phyloP scores from a whole-genome alignment of 1,140 invertebrate genomes.

The Xylocopa sonorina region DNA sequence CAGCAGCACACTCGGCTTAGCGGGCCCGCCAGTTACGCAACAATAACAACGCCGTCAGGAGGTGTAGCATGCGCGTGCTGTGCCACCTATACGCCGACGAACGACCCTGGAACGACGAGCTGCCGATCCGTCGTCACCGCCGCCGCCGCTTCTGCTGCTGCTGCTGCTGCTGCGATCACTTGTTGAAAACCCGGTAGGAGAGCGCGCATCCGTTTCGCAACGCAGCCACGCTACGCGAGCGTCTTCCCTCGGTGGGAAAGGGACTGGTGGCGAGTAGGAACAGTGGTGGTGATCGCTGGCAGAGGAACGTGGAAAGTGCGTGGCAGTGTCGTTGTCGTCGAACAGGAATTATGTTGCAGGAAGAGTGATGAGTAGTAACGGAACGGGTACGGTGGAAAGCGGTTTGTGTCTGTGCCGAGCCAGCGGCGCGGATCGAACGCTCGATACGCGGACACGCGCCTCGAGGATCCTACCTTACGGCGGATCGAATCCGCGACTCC shows the following conservation, averaged over 20 bases:
- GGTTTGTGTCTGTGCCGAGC: constrained; percentile 7
- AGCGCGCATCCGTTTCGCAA: constrained; percentile 32
- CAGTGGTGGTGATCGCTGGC: constrained; percentile 9
- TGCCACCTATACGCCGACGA: constrained; percentile 54
- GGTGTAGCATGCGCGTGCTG: constrained; percentile 64
- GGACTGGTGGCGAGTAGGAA: not conserved
- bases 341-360: constrained; percentile 26
- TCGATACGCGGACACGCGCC: constrained; percentile 29
- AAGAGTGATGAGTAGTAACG: constrained; percentile 31
- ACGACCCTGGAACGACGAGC: constrained; percentile 57
- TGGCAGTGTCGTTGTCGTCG: constrained; percentile 8
- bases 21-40: constrained; percentile 72
- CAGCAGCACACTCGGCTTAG: constrained; percentile 59
- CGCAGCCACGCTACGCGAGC: not conserved
- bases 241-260: not conserved
- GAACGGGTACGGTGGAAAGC: constrained; percentile 8
- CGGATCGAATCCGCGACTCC: constrained; percentile 12
- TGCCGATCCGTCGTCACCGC: constrained; percentile 37
- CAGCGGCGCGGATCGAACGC: constrained; percentile 26
- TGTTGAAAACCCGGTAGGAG: constrained; percentile 54
- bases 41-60: constrained; percentile 72
- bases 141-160: constrained; percentile 30
- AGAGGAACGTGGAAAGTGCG: constrained; percentile 34
- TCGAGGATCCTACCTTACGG: constrained; percentile 13
- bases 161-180: constrained; percentile 53